phyloP scores from a whole-genome alignment of 2,113 vertebrate species.

The Hystrix brachyura region DNA sequence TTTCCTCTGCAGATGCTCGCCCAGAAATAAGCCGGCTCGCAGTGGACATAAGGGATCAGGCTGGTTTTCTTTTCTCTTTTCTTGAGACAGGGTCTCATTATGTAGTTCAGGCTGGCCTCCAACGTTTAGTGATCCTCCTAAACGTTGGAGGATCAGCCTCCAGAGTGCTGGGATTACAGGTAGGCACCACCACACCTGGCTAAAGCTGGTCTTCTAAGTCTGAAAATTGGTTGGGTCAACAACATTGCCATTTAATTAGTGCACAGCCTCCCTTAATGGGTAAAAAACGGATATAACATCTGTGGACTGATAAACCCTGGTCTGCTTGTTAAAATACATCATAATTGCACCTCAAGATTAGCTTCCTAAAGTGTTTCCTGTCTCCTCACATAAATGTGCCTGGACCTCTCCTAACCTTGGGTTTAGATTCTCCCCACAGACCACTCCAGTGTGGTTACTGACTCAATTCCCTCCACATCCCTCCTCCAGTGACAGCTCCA shows the following conservation, averaged over 20 bases:
- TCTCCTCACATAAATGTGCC: conserved; percentile 63
- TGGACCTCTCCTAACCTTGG: conserved; percentile 71
- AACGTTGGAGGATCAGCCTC: neutral
- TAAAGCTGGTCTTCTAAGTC: neutral
- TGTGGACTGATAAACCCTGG: conserved; percentile 14
- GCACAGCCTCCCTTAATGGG: neutral
- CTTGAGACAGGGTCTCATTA: neutral
- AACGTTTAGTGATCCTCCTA: neutral
- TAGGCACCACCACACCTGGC: neutral
- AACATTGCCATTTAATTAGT: neutral
- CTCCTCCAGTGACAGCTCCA: conserved; percentile 76
- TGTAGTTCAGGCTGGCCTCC: neutral
- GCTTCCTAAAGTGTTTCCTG: conserved; percentile 67
- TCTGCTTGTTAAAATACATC: conserved; percentile 7
- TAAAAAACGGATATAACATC: neutral
- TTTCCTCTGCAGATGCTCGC: neutral
- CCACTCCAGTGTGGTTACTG: conserved; percentile 75
- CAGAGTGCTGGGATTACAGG: neutral
- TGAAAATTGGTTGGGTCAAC: neutral
- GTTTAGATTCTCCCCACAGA: conserved; percentile 74
- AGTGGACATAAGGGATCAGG: neutral
- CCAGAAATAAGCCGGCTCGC: conserved; percentile 2
- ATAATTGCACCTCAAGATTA: conserved; percentile 43
- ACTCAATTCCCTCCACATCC: conserved; percentile 73
- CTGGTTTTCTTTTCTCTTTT: neutral